phyloP scores from a whole-genome alignment of 2,888 invertebrate genomes.

The Acrocera orbiculus region DNA sequence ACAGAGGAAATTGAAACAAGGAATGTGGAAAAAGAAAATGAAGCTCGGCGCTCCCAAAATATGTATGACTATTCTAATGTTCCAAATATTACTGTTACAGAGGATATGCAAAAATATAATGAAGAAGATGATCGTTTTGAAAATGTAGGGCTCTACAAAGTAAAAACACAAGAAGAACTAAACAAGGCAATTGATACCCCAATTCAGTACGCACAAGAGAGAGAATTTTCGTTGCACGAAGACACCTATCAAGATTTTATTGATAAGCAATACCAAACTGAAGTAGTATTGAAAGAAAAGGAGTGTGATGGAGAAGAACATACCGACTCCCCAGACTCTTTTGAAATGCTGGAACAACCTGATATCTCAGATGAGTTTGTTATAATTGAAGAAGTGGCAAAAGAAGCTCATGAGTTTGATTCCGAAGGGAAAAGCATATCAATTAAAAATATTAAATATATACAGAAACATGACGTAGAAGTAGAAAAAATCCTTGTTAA shows the following conservation, averaged over 20 bases:
- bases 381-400: constrained; percentile 73
- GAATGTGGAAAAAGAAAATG: constrained; percentile 18
- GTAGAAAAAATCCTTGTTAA: constrained; percentile 52
- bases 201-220: constrained; percentile 17
- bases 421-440: constrained; percentile 64
- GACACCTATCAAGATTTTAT: constrained; percentile 32
- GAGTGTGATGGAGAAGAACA: constrained; percentile 37
- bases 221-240: constrained; percentile 19
- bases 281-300: constrained; percentile 42
- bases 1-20: constrained; percentile 26
- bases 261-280: constrained; percentile 34
- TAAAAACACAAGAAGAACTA: constrained; percentile 26
- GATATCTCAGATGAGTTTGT: constrained; percentile 77
- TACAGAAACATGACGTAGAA: constrained; percentile 48
- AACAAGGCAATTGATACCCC: constrained; percentile 24
- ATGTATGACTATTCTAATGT: constrained; percentile 30
- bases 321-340: constrained; percentile 67
- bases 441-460: constrained; percentile 38
- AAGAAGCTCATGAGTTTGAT: constrained; percentile 68
- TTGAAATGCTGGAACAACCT: constrained; percentile 74
- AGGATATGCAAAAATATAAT: constrained; percentile 24
- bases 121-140: constrained; percentile 26
- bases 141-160: constrained; percentile 24
- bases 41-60: constrained; percentile 26
- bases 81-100: constrained; percentile 28